Base-by-base conservation (phyloP, 2,797 vertebrate genomes). In the Sebastes diaconus region DNA sequence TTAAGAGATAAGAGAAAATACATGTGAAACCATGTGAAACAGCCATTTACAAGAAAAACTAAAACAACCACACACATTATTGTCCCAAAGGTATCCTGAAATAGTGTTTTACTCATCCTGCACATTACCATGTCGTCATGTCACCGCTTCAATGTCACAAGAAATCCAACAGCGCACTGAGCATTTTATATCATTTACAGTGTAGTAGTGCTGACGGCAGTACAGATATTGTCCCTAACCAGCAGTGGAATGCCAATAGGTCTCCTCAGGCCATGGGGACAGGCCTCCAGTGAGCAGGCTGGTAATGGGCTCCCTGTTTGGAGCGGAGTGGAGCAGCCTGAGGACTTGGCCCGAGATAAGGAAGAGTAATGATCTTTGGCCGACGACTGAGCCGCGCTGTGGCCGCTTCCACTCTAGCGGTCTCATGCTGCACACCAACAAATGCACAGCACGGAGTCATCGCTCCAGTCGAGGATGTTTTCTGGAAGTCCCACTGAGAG, bases 311-410 rank as follows among this genome's bases (percentile, higher is more conserved):
- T 88, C 74, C 73, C 66, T 80, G 88, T 90, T 87, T 85, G 84
- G 83, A 84, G 30, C 8, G 9, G 67, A 79, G 74, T 34, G 79
- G 54, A 77, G 79, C 75, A 67, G 90, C 90, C 90, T n/a, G 66
- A 87, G 82, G 91, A 92, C 86, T 92, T 93, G 90, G 91, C 89
- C 54, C 3, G 3, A 36, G 75, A 90, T 87, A 73, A 92, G 74
- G 88, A 90, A 81, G 75, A 92, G 89, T 89, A 91, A 92, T 92
- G 87, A 88, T 92, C 84, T 92, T 91, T 92, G 90, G 92, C 90
- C 52, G 39, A 75, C 77, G 87, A 88, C 63, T 65, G 77, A 88
- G 73, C 78, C 91, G 77, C 79, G 83, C 85, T 89, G 91, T 14
- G 90, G 71, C 63, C 57, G 65, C 87, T 91, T 92, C 90, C 94